These are phyloP conservation scores for Elachura formosa DNA, from an alignment of 2,113 vertebrate species.

Conservation along the genomic window DNA sequence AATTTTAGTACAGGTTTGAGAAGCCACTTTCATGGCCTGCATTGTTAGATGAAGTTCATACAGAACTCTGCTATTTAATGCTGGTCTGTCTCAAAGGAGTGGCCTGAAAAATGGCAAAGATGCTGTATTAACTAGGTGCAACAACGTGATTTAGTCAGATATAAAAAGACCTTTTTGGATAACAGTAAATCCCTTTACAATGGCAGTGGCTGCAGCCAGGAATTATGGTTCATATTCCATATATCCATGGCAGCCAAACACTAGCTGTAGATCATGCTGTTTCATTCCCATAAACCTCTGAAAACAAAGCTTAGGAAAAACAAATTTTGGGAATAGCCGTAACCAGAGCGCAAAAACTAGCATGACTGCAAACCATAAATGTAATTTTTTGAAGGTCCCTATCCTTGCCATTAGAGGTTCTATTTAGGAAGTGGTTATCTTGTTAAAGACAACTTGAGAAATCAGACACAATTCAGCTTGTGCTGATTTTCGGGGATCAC, in stretches of 20 bases:
- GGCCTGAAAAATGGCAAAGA: not conserved
- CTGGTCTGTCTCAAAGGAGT: not conserved
- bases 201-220: accelerated
- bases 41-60: not conserved
- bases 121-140: not conserved
- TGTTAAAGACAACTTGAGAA: not conserved
- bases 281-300: not conserved
- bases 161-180: not conserved
- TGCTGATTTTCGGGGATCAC: not conserved
- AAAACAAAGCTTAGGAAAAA: not conserved
- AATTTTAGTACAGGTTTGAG: not conserved
- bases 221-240: not conserved
- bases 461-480: not conserved
- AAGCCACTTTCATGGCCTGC: not conserved
- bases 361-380: not conserved
- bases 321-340: not conserved
- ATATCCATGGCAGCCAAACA: not conserved
- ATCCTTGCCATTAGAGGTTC: not conserved
- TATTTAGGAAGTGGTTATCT: not conserved
- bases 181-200: not conserved
- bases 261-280: not conserved
- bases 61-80: not conserved
- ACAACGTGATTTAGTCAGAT: not conserved
- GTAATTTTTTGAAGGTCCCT: not conserved
- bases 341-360: not conserved